Percentiles rank a stretch among this genome's conserved stretches.
phyloP scores from a whole-genome alignment of 2,113 vertebrate species.

The Clupea harengus region DNA sequence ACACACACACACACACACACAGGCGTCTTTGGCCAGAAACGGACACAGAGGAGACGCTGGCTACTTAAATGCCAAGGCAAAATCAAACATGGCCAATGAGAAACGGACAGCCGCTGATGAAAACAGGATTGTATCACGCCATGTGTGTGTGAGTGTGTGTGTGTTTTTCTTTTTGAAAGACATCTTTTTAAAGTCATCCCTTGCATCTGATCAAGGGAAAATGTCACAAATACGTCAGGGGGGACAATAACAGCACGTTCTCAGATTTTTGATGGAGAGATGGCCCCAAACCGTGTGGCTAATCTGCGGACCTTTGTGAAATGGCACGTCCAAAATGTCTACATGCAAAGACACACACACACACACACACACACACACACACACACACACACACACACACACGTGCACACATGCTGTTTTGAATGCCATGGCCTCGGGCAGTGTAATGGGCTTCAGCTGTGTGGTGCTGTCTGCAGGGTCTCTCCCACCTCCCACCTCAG shows the following conservation, averaged over 20 bases:
- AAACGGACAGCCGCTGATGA: no score
- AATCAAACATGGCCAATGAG: background rate
- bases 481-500: background rate
- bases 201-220: background rate
- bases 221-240: background rate
- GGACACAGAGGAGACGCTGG: no score
- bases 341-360: background rate
- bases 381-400: background rate
- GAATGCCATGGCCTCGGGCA: background rate
- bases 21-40: background rate
- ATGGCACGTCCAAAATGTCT: constrained; percentile 1
- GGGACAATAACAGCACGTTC: background rate
- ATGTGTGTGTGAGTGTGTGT: no score
- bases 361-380: background rate
- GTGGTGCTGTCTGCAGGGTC: background rate
- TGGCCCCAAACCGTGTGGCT: background rate
- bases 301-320: background rate
- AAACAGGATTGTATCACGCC: no score
- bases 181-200: background rate
- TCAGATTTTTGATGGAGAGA: background rate
- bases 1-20: background rate
- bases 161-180: no score
- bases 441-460: background rate
- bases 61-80: background rate
- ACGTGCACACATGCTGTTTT: background rate